Conservation (phyloP, 2,888 invertebrate genomes). For the Lasioglossum malachurum region DNA sequence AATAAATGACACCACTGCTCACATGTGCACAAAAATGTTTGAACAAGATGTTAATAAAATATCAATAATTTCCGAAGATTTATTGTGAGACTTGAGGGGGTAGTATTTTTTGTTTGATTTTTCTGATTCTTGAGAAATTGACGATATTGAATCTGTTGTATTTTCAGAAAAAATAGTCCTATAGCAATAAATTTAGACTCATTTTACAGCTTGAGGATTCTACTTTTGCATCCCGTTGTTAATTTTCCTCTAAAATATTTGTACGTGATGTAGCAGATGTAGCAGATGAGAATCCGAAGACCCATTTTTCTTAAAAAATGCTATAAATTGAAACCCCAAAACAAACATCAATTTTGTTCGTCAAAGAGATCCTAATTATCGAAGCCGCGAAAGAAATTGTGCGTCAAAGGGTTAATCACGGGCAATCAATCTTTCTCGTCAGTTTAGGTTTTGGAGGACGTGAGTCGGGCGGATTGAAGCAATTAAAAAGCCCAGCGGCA, state of each 20-base stretch:
- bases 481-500: slow-evolving; percentile 47
- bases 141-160: too few relatives aligned
- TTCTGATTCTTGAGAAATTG: too few relatives aligned
- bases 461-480: slow-evolving; percentile 32
- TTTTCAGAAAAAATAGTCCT: not conserved
- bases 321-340: not conserved
- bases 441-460: not conserved
- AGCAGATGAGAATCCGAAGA: not conserved
- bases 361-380: not conserved
- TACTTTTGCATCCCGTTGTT: not conserved
- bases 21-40: too few relatives aligned
- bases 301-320: not conserved
- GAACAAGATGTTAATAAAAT: too few relatives aligned
- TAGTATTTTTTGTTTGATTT: too few relatives aligned
- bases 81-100: too few relatives aligned
- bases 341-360: not conserved
- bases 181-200: not conserved
- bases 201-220: not conserved
- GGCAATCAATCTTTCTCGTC: not conserved
- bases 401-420: not conserved
- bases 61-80: too few relatives aligned
- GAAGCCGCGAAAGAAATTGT: not conserved
- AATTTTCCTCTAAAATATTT: not conserved
- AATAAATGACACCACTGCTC: too few relatives aligned
- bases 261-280: not conserved